These are phyloP conservation scores for Silurus glanis DNA, from an alignment of 2,113 vertebrate species.

Conservation along the genomic window DNA sequence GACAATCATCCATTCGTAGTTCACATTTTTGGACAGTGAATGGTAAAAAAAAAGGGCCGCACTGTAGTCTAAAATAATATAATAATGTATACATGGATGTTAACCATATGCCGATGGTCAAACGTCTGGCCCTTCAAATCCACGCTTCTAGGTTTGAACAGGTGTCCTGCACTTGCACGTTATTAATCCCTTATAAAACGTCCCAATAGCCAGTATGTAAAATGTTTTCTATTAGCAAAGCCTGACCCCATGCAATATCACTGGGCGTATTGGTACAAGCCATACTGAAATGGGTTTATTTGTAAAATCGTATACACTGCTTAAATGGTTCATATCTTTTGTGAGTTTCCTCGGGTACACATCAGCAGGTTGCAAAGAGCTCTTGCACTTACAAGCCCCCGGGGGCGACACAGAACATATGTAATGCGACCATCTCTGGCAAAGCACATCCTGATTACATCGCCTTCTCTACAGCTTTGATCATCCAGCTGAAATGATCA, in stretches of 20 bases:
- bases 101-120: background rate
- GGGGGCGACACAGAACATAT: constrained; percentile 66
- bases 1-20: background rate
- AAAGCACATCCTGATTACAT: constrained; percentile 67
- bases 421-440: constrained; percentile 71
- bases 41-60: background rate
- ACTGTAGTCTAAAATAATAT: background rate
- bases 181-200: background rate
- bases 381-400: constrained; percentile 46
- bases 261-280: background rate
- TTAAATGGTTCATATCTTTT: background rate
- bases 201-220: background rate
- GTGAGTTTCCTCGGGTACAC: background rate
- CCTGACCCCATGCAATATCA: background rate
- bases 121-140: background rate
- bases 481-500: constrained; percentile 46
- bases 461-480: constrained; percentile 49
- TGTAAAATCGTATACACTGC: constrained; percentile 3
- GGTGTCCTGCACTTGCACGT: background rate
- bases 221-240: background rate
- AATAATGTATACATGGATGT: background rate
- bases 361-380: background rate
- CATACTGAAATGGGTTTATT: background rate
- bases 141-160: background rate
- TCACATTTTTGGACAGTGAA: background rate